These are phyloP conservation scores for Philotrypesis tridentata DNA, from an alignment of 1,140 invertebrate genomes.

Conservation along the genomic window DNA sequence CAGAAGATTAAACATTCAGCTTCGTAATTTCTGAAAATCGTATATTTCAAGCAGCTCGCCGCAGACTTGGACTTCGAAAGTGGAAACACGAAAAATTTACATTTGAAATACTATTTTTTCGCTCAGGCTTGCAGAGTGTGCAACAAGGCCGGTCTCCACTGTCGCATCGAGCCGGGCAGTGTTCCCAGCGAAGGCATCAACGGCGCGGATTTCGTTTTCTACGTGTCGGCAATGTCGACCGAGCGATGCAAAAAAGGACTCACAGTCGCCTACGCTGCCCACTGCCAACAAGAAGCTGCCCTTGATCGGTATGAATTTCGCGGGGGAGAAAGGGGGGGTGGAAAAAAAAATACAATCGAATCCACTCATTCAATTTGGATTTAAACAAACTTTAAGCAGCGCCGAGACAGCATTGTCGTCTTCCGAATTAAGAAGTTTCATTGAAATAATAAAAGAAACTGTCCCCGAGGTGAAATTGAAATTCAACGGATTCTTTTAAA, in stretches of 20 bases:
- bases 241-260: constrained; percentile 91
- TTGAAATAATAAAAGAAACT: constrained; percentile 31
- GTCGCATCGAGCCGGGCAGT: constrained; percentile 75
- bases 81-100: no score
- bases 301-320: constrained; percentile 94
- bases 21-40: no score
- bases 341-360: no score
- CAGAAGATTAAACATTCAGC: no score
- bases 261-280: constrained; percentile 97
- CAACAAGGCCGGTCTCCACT: constrained; percentile 88
- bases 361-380: neutral
- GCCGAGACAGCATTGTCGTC: neutral
- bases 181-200: constrained; percentile 82
- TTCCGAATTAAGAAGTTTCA: constrained; percentile 3
- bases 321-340: no score
- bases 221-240: constrained; percentile 95
- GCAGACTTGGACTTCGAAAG: no score
- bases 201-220: constrained; percentile 96
- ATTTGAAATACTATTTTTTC: neutral
- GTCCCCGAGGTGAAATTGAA: constrained; percentile 19
- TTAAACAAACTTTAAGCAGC: neutral
- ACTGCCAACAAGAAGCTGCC: constrained; percentile 96
- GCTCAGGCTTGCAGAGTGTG: constrained; percentile 88
- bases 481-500: constrained; percentile 13
- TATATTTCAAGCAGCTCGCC: no score